Percentiles rank a stretch among this genome's conserved stretches.
These are phyloP conservation scores for Cheiracanthium punctorium DNA, from an alignment of 2,888 invertebrate genomes.

Conservation along the genomic window DNA sequence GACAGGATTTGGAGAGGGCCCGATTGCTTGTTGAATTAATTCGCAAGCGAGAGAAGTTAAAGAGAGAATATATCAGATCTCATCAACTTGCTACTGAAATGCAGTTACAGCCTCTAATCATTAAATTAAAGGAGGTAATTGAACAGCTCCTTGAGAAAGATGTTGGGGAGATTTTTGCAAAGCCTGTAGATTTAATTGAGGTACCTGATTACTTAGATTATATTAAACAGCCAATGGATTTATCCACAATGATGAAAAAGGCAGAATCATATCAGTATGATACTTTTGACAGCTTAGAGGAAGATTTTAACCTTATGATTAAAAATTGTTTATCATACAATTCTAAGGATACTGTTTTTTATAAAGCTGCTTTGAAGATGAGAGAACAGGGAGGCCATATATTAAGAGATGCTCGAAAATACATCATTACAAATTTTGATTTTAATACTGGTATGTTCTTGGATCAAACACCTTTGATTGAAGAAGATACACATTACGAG, in stretches of 20 bases:
- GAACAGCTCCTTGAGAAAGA: slow-evolving; percentile 87
- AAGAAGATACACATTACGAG: slow-evolving; percentile 76
- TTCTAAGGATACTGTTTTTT: slow-evolving; percentile 94
- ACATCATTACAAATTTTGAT: slow-evolving; percentile 82
- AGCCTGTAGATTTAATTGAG: slow-evolving; percentile 88
- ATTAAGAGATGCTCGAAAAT: slow-evolving; percentile 86
- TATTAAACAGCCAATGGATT: slow-evolving; percentile 90
- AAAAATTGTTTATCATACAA: slow-evolving; percentile 96
- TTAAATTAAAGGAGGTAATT: slow-evolving; percentile 85
- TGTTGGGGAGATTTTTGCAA: slow-evolving; percentile 90
- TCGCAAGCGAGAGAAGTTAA: slow-evolving; percentile 95
- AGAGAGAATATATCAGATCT: slow-evolving; percentile 81
- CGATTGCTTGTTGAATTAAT: slow-evolving; percentile 94
- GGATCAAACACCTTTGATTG: slow-evolving; percentile 49
- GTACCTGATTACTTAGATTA: slow-evolving; percentile 93
- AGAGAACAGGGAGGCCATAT: slow-evolving; percentile 88
- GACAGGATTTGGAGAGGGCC: slow-evolving; percentile 95
- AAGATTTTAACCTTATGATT: slow-evolving; percentile 96
- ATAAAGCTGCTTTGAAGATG: slow-evolving; percentile 91
- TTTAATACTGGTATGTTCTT: slow-evolving; percentile 76
- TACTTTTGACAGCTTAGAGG: slow-evolving; percentile 86
- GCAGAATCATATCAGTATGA: slow-evolving; percentile 77
- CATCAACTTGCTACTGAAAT: slow-evolving; percentile 84
- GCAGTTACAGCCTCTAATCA: slow-evolving; percentile 87
- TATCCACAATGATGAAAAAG: slow-evolving; percentile 87